A percentile compares a stretch with the other conserved stretches of the same genome.
phyloP scores from a whole-genome alignment of 2,797 vertebrate genomes.

The Typhlichthys eigenmanni region DNA sequence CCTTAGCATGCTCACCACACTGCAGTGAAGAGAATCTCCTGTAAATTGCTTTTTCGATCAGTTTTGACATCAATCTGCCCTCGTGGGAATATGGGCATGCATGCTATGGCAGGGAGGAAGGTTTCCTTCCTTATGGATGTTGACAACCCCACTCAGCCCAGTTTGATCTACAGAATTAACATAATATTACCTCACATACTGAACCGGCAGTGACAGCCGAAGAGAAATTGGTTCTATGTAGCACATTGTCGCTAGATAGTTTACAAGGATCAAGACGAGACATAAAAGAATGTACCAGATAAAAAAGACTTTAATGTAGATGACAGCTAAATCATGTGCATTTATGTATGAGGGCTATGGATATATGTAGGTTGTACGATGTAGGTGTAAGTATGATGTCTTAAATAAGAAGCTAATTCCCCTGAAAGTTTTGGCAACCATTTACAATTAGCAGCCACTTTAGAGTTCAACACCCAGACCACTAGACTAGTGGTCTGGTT shows the following conservation, averaged over 20 bases:
- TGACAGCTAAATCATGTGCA: slow-evolving; percentile 8
- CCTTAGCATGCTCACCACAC: slow-evolving; percentile 39
- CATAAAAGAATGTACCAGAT: slow-evolving; percentile 22
- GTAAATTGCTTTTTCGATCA: slow-evolving; percentile 73
- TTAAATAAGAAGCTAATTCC: too few relatives aligned
- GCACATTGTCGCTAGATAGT: slow-evolving; percentile 33
- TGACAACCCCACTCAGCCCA: slow-evolving; percentile 65
- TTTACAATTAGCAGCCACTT: too few relatives aligned
- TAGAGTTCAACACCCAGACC: too few relatives aligned
- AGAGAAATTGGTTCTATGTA: slow-evolving; percentile 46
- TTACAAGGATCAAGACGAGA: slow-evolving; percentile 26
- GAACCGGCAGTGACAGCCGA: slow-evolving; percentile 51
- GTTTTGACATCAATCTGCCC: slow-evolving; percentile 70
- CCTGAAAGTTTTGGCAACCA: too few relatives aligned
- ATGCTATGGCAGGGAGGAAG: slow-evolving; percentile 56
- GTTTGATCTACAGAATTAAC: slow-evolving; percentile 74
- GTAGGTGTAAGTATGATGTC: background rate
- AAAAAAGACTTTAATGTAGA: slow-evolving; percentile 22
- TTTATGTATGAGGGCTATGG: slow-evolving; percentile 8
- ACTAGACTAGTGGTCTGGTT: too few relatives aligned
- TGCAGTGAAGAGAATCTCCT: slow-evolving; percentile 57
- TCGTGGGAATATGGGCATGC: slow-evolving; percentile 54
- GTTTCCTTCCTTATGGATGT: slow-evolving; percentile 65
- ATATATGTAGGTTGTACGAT: background rate
- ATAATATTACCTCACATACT: slow-evolving; percentile 60